Conservation (phyloP, 2,797 vertebrate genomes). For the Avahi laniger region DNA sequence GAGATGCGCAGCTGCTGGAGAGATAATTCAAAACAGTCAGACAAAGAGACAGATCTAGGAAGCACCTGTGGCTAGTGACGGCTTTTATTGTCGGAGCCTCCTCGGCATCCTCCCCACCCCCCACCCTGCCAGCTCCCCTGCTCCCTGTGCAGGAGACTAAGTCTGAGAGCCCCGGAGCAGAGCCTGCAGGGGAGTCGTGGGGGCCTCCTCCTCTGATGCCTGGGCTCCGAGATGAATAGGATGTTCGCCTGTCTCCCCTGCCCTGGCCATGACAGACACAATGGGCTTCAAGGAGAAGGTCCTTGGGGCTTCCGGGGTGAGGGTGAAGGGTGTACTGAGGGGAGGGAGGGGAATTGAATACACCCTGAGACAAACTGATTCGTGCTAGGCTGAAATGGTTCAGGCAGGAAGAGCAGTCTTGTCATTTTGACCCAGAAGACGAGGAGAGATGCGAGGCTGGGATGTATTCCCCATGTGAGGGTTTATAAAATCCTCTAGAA, state of each 20-base stretch:
- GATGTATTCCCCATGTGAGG: neutral
- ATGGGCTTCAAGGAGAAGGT: constrained; percentile 36
- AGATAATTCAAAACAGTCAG: constrained; percentile 83
- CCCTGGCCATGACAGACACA: neutral
- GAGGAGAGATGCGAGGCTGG: neutral
- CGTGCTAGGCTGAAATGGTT: neutral
- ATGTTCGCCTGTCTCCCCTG: neutral
- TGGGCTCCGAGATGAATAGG: constrained; percentile 40
- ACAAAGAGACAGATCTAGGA: constrained; percentile 81
- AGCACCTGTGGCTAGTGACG: constrained; percentile 85
- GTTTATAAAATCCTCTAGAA: neutral
- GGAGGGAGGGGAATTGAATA: neutral
- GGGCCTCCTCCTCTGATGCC: neutral
- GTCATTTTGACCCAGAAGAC: neutral
- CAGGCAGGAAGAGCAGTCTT: neutral
- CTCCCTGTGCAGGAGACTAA: neutral
- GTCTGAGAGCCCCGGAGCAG: neutral
- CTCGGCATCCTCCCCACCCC: constrained; percentile 53
- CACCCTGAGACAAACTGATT: neutral
- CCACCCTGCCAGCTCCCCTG: neutral
- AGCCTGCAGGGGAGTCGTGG: neutral
- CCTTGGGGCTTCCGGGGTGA: neutral
- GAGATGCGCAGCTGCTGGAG: constrained; percentile 84
- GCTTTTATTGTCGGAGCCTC: constrained; percentile 77
- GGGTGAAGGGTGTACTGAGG: neutral